phyloP scores from a whole-genome alignment of 23 tunicate genomes.

The Clavelina lepadiformis region DNA sequence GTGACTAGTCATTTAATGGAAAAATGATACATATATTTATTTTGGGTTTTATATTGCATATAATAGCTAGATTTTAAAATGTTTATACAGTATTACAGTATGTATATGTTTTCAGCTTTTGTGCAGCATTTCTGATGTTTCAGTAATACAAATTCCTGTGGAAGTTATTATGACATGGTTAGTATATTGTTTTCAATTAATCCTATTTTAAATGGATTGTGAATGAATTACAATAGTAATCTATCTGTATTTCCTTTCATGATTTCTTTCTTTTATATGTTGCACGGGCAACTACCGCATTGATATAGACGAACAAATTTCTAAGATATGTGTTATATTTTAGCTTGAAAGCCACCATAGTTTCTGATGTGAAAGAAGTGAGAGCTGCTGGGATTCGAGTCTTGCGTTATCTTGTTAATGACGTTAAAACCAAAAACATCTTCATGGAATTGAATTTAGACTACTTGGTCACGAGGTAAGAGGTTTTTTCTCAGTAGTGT shows the following conservation, averaged over 20 bases:
- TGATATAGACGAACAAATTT: no score
- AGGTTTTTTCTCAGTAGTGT: background rate
- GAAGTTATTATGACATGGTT: slow-evolving; percentile 81
- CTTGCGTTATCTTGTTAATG: slow-evolving; percentile 67
- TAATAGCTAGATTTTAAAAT: background rate
- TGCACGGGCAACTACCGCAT: no score
- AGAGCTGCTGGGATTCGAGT: slow-evolving; percentile 80
- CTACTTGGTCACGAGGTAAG: slow-evolving; percentile 58
- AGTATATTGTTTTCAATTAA: no score
- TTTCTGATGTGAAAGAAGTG: slow-evolving; percentile 85
- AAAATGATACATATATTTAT: background rate
- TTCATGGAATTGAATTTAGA: slow-evolving; percentile 60
- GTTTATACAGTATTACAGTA: background rate
- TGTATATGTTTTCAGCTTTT: slow-evolving; percentile 29
- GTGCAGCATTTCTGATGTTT: slow-evolving; percentile 59
- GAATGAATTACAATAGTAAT: no score
- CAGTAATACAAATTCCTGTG: slow-evolving; percentile 37
- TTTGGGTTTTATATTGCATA: background rate
- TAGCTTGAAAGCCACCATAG: slow-evolving; percentile 70
- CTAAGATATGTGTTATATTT: background rate
- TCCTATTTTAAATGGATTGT: no score
- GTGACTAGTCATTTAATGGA: slow-evolving; percentile 4
- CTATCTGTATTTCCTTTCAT: no score
- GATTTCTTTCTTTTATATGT: no score
- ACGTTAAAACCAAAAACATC: slow-evolving; percentile 22